Evolutionary conservation across 1,140 invertebrate species (phyloP).

Genomic region (Papilio dardanus): DNA sequence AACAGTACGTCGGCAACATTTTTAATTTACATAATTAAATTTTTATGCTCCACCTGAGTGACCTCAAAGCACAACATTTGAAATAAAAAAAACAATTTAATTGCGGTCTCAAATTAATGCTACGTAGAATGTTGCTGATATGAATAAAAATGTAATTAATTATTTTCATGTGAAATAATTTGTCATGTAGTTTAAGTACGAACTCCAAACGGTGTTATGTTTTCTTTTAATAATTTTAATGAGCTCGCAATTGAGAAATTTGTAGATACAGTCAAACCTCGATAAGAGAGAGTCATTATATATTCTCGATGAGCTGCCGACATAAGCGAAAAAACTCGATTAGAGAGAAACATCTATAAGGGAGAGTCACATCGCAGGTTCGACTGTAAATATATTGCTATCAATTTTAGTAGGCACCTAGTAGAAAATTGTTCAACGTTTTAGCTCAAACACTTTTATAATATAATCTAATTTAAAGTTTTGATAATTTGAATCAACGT

Average conservation of each 20-base stretch:
- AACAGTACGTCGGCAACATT: background rate
- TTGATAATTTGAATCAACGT: background rate
- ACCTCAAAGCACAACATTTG: background rate
- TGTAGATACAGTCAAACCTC: too few relatives aligned
- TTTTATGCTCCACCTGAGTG: background rate
- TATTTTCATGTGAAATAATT: background rate
- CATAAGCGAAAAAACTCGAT: too few relatives aligned
- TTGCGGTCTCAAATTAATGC: background rate
- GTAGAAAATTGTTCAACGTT: background rate
- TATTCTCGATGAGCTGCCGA: too few relatives aligned
- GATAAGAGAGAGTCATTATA: too few relatives aligned
- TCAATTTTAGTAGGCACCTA: too few relatives aligned
- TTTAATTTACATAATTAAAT: conserved; percentile 17
- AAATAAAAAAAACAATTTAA: conserved; percentile 11
- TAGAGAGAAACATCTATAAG: too few relatives aligned
- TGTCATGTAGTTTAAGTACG: background rate
- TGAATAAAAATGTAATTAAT: conserved; percentile 9
- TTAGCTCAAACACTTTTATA: background rate
- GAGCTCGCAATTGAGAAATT: background rate
- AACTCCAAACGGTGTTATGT: background rate
- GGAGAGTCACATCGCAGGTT: too few relatives aligned
- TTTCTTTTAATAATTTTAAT: background rate
- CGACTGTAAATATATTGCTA: too few relatives aligned
- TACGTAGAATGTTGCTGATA: background rate
- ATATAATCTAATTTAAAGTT: background rate